Base-by-base conservation (phyloP, 2,797 vertebrate genomes). In the Forpus xanthops region DNA sequence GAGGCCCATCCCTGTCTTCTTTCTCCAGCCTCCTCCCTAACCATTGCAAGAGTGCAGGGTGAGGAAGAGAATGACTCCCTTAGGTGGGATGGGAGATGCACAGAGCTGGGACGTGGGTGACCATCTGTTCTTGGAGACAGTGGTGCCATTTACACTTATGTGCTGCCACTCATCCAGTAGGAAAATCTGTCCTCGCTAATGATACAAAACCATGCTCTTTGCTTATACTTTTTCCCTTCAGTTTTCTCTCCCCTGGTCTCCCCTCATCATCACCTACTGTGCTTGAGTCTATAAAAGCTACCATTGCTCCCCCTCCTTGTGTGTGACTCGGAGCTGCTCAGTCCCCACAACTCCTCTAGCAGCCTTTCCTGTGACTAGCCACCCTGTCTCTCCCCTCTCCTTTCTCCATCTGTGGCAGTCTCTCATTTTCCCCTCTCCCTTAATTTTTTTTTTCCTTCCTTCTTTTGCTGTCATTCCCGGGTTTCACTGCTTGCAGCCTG, bases 381-480 rank as follows among this genome's bases (percentile, higher is more conserved):
- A 52, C 89, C 47, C 77, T 90, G 89, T 95, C 94, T 93, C 71
- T 93, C 90, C 89, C 75, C 53, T 92, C 42, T 89, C 31, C 80
- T 77, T 65, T 94, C 72, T 91, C 87, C 82, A 64, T 95, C 73
- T 94, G 87, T 91, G 66, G 7, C 74, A 64, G 87, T 86, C 93
- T 96, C 76, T 94, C 52, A 82, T 94, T 96, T 91, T 50, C 0
- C 35, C 25, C 19, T 67, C 27, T 74, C 13, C 31, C 52, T 15
- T 66, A 70, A n/a, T n/a, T n/a, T 55, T 30, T 61, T 66, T 56
- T 37, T 55, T 24, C 5, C 23, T 33, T 15, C 4, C 15, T 81
- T 66, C 52, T 28, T 50, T 86, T 13, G 58, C 86, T 93, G 81
- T 93, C 61, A 80, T 74, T 95, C 66, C 86, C 3, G 6, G 45